Conservation (phyloP, 2,797 vertebrate genomes). For the Nasua narica region DNA sequence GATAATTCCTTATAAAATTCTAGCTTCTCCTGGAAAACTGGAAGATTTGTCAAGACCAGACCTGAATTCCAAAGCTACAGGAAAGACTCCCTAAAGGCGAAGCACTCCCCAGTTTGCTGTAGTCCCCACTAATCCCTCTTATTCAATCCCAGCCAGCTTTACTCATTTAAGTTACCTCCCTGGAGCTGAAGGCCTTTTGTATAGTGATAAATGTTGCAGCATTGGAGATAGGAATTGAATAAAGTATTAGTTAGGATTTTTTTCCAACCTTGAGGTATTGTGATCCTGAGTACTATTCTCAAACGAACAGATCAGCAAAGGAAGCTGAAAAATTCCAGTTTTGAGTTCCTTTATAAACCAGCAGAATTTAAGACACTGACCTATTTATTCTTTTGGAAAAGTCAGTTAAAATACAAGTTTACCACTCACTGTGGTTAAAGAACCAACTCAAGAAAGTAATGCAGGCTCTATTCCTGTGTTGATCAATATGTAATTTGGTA, state of each 20-base stretch:
- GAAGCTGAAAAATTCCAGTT: background rate
- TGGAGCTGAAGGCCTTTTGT: background rate
- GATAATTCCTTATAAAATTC: background rate
- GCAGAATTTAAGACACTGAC: background rate
- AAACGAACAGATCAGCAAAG: background rate
- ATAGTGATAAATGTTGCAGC: background rate
- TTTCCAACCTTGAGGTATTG: background rate
- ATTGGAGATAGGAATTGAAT: background rate
- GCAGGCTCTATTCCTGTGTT: background rate
- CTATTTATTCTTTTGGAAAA: background rate
- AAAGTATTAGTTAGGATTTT: background rate
- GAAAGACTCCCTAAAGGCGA: background rate
- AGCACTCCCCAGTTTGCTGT: background rate
- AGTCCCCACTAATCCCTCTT: background rate
- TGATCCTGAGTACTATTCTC: background rate
- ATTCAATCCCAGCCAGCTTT: background rate
- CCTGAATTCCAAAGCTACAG: background rate
- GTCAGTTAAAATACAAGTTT: background rate
- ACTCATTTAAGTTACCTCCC: background rate
- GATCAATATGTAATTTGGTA: constrained; percentile 31
- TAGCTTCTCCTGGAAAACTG: background rate
- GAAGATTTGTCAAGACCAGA: background rate
- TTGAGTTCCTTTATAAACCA: background rate
- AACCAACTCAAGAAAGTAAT: constrained; percentile 2
- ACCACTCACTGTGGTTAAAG: background rate